phyloP scores from a whole-genome alignment of 2,113 vertebrate species.

The Prolemur simus region DNA sequence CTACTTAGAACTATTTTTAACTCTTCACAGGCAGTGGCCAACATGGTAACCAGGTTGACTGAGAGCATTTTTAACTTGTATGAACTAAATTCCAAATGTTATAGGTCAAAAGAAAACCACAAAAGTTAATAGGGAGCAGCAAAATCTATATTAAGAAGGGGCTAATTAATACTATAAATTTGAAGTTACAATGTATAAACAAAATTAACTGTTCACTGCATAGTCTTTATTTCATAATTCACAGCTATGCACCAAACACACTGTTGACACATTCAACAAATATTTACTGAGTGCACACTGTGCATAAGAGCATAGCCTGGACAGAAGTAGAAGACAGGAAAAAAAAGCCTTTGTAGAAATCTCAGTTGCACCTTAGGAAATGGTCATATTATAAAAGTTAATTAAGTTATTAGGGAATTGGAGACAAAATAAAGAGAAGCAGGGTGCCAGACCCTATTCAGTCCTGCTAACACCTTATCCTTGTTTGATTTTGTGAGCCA shows the following conservation, averaged over 20 bases:
- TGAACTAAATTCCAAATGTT: slow-evolving; percentile 48
- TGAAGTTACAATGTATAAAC: slow-evolving; percentile 1
- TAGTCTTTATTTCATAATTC: slow-evolving; percentile 54
- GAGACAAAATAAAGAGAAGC: not conserved
- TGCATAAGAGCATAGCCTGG: not conserved
- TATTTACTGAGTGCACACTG: slow-evolving; percentile 20
- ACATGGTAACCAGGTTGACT: not conserved
- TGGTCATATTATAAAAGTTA: slow-evolving; percentile 22
- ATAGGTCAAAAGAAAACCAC: slow-evolving; percentile 42
- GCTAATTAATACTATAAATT: not conserved
- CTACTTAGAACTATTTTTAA: slow-evolving; percentile 55
- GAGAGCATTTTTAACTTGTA: slow-evolving; percentile 39
- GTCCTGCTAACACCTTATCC: not conserved
- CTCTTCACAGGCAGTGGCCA: slow-evolving; percentile 37
- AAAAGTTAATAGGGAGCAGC: slow-evolving; percentile 1
- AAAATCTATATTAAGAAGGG: slow-evolving; percentile 38
- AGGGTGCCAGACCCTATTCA: not conserved
- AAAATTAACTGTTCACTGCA: slow-evolving; percentile 23
- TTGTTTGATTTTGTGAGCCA: slow-evolving; percentile 14
- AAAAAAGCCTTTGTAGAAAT: slow-evolving; percentile 12
- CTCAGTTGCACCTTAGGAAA: not conserved
- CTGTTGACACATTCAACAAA: slow-evolving; percentile 39
- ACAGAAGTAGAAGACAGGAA: not conserved
- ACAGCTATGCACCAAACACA: not conserved
- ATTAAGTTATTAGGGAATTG: slow-evolving; percentile 6